These are phyloP conservation scores for Diceros bicornis DNA, from an alignment of 2,797 vertebrate genomes.

Conservation along the genomic window DNA sequence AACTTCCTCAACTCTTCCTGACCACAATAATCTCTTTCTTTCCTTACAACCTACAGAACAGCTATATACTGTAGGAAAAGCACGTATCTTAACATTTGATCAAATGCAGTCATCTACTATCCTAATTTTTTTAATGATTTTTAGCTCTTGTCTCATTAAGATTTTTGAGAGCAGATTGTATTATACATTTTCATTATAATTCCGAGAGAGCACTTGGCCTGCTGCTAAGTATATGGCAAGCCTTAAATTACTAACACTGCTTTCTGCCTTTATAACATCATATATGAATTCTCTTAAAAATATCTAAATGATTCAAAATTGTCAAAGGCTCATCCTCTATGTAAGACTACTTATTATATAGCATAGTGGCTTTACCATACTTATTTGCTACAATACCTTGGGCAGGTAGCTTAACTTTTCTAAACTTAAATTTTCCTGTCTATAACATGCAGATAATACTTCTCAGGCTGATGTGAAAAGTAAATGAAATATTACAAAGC, in stretches of 20 bases:
- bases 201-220: not conserved
- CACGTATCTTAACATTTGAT: constrained; percentile 35
- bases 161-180: not conserved
- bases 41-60: not conserved
- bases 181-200: constrained; percentile 60
- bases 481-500: not conserved
- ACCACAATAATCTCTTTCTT: constrained; percentile 12
- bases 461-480: constrained; percentile 4
- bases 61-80: constrained; percentile 21
- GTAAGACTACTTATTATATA: not conserved
- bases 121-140: constrained; percentile 35
- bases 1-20: not conserved
- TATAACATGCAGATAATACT: not conserved
- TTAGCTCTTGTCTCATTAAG: constrained; percentile 8
- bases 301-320: constrained; percentile 59
- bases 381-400: constrained; percentile 5
- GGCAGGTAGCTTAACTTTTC: constrained; percentile 40
- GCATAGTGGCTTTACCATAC: not conserved
- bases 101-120: not conserved
- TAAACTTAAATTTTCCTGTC: constrained; percentile 31
- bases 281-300: not conserved
- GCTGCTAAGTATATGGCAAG: not conserved
- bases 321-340: not conserved
- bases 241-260: constrained; percentile 1
- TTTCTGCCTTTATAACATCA: not conserved